phyloP scores from a whole-genome alignment of 2,888 invertebrate genomes.

The Harpagoxenus sublaevis region DNA sequence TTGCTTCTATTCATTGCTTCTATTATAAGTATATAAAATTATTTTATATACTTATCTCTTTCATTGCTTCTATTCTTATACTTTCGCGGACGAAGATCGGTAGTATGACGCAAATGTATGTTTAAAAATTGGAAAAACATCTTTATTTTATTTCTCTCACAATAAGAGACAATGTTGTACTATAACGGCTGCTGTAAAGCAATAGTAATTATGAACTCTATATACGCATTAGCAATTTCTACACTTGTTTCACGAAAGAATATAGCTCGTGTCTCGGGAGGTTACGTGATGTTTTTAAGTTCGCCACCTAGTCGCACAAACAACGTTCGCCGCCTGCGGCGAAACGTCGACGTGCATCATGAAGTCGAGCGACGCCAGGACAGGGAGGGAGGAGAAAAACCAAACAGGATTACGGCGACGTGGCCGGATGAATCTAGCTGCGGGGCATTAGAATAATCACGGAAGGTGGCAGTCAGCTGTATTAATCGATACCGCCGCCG shows the following conservation, averaged over 20 bases:
- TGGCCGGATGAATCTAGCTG: slow-evolving; percentile 58
- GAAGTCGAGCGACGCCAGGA: slow-evolving; percentile 50
- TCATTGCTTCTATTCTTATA: neutral
- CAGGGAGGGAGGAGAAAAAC: slow-evolving; percentile 30
- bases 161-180: neutral
- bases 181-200: neutral
- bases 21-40: too few relatives aligned
- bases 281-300: slow-evolving; percentile 40
- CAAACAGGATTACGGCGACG: slow-evolving; percentile 63
- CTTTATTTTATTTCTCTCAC: neutral
- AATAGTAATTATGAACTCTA: neutral
- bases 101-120: neutral
- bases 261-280: slow-evolving; percentile 22
- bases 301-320: slow-evolving; percentile 47
- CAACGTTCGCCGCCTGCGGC: slow-evolving; percentile 38
- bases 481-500: slow-evolving; percentile 39
- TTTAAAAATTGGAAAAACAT: neutral
- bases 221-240: slow-evolving; percentile 3
- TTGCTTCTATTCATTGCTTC: neutral
- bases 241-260: slow-evolving; percentile 5
- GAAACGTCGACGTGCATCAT: slow-evolving; percentile 55
- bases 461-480: slow-evolving; percentile 38
- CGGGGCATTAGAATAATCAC: slow-evolving; percentile 47
- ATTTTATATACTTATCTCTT: too few relatives aligned
- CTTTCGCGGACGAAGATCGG: neutral